Evolutionary conservation across 2,113 vertebrate genomes (phyloP).

Genomic region (Nothocercus julius): DNA sequence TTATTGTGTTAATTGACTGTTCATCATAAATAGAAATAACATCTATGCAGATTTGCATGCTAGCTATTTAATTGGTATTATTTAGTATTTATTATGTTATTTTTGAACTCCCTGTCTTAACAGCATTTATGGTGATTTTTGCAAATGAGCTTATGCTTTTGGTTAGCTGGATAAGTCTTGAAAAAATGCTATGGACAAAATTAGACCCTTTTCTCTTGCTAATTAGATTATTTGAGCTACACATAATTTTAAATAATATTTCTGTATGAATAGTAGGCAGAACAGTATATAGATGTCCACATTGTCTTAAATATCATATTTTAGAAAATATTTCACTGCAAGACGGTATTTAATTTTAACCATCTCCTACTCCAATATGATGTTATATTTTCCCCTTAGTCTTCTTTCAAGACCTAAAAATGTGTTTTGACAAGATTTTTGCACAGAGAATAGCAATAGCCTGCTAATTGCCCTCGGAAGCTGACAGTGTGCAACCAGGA

Average conservation of each 20-base stretch:
- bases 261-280: background rate
- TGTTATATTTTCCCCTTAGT: background rate
- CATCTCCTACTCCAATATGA: background rate
- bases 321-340: background rate
- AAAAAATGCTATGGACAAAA: background rate
- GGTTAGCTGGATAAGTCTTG: background rate
- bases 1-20: background rate
- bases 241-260: background rate
- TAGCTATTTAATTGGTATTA: background rate
- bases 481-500: background rate
- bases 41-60: background rate
- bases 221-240: background rate
- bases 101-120: background rate
- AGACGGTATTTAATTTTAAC: background rate
- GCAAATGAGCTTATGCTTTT: background rate
- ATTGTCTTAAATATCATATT: background rate
- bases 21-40: background rate
- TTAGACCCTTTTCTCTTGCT: background rate
- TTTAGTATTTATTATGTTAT: background rate
- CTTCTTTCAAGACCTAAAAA: constrained; percentile 8
- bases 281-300: background rate
- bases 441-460: background rate
- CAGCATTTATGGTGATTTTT: background rate
- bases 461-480: constrained; percentile 4
- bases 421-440: constrained; percentile 40